Conservation (phyloP, 1,140 invertebrate genomes). For the Branchinecta lindahli region DNA sequence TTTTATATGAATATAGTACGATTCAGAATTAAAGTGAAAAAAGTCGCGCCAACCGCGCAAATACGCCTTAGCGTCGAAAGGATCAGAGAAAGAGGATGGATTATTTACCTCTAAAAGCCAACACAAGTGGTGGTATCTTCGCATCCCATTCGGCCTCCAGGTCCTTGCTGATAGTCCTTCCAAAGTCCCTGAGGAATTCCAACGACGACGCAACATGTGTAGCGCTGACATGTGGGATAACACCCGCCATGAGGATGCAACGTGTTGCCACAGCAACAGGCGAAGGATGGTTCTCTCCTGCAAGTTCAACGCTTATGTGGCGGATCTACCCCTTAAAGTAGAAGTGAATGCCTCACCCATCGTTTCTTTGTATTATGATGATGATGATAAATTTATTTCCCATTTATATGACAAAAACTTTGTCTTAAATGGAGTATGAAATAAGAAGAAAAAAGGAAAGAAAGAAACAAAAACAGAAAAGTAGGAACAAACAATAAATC, state of each 20-base stretch:
- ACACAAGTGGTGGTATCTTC: neutral
- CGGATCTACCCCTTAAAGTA: no score
- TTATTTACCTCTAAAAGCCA: neutral
- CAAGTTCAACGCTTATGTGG: neutral
- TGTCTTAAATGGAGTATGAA: neutral
- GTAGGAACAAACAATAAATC: no score
- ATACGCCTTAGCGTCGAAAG: no score
- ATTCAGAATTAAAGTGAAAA: neutral
- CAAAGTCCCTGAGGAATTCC: constrained; percentile 3
- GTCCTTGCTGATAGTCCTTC: neutral
- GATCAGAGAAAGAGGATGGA: no score
- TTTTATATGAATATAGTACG: neutral
- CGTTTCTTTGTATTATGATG: no score
- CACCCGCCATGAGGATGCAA: neutral
- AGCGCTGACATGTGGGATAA: neutral
- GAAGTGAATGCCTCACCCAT: no score
- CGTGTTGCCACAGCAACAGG: neutral
- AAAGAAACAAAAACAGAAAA: constrained; percentile 1
- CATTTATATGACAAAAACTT: no score
- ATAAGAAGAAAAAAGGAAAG: constrained; percentile 9
- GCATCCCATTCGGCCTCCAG: neutral
- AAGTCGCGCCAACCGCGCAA: no score
- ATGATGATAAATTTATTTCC: no score
- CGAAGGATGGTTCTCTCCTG: neutral
- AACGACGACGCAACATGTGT: neutral